These are phyloP conservation scores for Sebastes matsubarae DNA, from an alignment of 2,797 vertebrate genomes.

Conservation along the genomic window DNA sequence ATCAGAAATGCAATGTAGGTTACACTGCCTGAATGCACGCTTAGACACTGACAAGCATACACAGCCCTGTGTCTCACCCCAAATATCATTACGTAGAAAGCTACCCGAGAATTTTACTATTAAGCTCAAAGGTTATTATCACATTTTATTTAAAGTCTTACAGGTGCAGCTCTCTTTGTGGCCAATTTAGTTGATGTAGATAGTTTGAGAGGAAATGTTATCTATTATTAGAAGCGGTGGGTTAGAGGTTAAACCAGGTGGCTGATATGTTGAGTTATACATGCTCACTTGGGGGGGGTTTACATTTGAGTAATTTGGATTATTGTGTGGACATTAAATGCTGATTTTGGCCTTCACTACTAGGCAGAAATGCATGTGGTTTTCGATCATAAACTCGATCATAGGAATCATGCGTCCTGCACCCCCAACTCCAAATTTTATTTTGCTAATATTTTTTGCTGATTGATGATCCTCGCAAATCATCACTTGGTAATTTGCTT, in stretches of 20 bases:
- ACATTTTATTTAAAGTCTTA: not conserved
- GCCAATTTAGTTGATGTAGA: not conserved
- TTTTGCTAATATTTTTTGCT: not conserved
- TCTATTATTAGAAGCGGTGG: not conserved
- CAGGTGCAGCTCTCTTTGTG: not conserved
- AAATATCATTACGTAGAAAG: not conserved
- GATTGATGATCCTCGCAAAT: not conserved
- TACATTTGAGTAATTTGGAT: not conserved
- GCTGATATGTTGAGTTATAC: not conserved
- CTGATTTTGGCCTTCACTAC: not conserved
- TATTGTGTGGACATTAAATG: not conserved
- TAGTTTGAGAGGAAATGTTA: not conserved
- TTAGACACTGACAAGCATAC: not conserved
- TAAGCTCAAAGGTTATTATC: not conserved
- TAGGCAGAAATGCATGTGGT: not conserved
- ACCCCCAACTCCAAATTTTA: too few species aligned
- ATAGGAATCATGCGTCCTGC: not conserved
- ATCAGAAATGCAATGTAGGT: slow-evolving; percentile 29
- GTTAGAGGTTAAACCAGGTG: not conserved
- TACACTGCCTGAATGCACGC: not conserved
- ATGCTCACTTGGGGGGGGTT: not conserved
- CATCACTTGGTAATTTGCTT: too few species aligned
- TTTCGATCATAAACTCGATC: not conserved
- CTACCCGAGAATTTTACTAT: not conserved
- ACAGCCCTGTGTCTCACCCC: not conserved